phyloP scores from a whole-genome alignment of 2,888 invertebrate species.

The Pomacea canaliculata region DNA sequence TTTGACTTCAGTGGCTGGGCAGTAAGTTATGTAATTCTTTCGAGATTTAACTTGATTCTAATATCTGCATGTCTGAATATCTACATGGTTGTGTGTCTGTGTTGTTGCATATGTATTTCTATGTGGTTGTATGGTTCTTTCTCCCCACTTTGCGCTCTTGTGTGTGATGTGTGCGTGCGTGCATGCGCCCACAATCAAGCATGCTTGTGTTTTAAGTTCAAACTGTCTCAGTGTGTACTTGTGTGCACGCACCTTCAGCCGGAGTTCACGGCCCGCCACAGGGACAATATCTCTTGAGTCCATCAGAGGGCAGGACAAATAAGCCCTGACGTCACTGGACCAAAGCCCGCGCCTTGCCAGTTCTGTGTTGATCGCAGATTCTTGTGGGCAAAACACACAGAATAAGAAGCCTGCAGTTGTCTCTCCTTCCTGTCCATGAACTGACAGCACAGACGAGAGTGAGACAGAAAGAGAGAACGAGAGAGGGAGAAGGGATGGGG shows the following conservation, averaged over 20 bases:
- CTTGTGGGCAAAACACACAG: not conserved
- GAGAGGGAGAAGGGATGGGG: not conserved
- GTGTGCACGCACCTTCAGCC: not conserved
- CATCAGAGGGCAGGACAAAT: conserved; percentile 6
- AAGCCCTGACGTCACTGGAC: conserved; percentile 1
- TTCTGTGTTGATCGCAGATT: not conserved
- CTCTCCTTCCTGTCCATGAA: too few species aligned
- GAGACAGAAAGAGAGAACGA: not conserved
- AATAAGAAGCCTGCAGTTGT: too few species aligned
- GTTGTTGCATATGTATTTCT: too few species aligned
- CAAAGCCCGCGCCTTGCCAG: not conserved
- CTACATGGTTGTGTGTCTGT: too few species aligned
- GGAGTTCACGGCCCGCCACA: not conserved
- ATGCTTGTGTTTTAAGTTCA: not conserved
- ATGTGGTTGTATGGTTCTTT: too few species aligned
- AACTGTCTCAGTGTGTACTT: conserved; percentile 3
- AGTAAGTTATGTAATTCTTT: too few species aligned
- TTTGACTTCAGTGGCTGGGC: too few species aligned
- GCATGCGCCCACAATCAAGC: not conserved
- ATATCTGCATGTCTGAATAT: too few species aligned
- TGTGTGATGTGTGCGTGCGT: not conserved
- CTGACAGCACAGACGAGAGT: not conserved
- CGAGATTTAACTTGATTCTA: too few species aligned
- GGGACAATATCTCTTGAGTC: not conserved
- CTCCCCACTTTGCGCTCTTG: not conserved